phyloP scores from a whole-genome alignment of 2,797 vertebrate species.

The Rallus crepitans region DNA sequence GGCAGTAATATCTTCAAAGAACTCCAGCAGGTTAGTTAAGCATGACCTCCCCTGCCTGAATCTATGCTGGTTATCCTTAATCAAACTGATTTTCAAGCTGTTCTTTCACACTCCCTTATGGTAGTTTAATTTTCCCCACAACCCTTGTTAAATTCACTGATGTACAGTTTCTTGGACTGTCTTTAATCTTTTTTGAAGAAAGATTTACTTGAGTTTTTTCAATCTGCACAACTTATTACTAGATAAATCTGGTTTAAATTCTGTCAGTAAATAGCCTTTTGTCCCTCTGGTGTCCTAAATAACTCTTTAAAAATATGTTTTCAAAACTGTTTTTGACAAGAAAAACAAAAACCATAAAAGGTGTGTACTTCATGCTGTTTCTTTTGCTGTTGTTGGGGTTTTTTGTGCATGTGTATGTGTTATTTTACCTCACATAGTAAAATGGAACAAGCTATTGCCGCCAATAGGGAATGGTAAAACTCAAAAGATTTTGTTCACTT shows the following conservation, averaged over 20 bases:
- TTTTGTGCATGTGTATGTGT: too few species aligned
- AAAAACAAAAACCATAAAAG: neutral
- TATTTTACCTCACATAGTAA: neutral
- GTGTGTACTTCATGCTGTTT: neutral
- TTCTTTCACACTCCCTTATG: conserved; percentile 47
- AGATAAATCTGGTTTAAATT: neutral
- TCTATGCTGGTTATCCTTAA: conserved; percentile 48
- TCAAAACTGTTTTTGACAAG: neutral
- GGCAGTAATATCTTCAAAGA: conserved; percentile 48
- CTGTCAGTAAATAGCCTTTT: neutral
- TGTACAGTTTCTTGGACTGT: neutral
- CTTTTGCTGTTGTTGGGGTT: accelerated
- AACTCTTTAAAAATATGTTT: neutral
- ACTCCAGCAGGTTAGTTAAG: conserved; percentile 35
- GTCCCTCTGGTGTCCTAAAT: neutral
- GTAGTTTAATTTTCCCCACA: conserved; percentile 25
- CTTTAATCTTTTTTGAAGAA: neutral
- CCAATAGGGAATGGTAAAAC: neutral
- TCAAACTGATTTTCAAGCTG: conserved; percentile 65
- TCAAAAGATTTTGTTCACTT: neutral
- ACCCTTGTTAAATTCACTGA: conserved; percentile 18
- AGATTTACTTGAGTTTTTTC: neutral
- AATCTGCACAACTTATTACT: neutral
- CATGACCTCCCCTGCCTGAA: conserved; percentile 17
- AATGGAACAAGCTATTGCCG: neutral